A percentile compares a stretch with the other conserved stretches of the same genome.
Evolutionary conservation across 2,888 invertebrate species (phyloP).

Genomic region (Pedicia rivosa): DNA sequence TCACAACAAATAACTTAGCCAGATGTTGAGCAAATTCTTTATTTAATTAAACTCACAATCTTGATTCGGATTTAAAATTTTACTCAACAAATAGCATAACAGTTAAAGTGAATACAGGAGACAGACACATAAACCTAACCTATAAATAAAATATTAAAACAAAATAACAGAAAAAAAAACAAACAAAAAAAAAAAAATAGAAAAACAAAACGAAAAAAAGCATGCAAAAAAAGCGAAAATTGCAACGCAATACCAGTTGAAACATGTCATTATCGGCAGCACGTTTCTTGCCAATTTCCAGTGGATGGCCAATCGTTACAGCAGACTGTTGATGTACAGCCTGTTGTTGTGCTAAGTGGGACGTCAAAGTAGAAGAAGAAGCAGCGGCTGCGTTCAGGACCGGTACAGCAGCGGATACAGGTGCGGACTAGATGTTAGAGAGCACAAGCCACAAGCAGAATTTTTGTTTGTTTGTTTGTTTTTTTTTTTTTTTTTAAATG

Average conservation of each 20-base stretch:
- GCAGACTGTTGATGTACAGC: constrained; percentile 35
- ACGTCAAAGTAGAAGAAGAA: constrained; percentile 26
- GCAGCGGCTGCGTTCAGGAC: constrained; percentile 21
- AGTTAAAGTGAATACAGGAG: too few species aligned
- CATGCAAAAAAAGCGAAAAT: too few species aligned
- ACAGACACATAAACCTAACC: too few species aligned
- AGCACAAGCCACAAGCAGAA: constrained; percentile 4
- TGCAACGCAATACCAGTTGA: constrained; percentile 65
- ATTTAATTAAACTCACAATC: too few species aligned
- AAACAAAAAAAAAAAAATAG: too few species aligned
- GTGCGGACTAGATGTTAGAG: constrained; percentile 20
- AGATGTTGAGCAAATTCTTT: too few species aligned
- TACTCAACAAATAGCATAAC: too few species aligned
- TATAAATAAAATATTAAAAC: too few species aligned
- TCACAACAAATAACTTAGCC: too few species aligned
- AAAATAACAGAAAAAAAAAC: too few species aligned
- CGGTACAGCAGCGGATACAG: constrained; percentile 20
- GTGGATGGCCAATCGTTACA: constrained; percentile 43
- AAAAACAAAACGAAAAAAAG: too few species aligned
- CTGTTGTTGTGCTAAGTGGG: constrained; percentile 35
- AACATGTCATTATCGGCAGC: constrained; percentile 79
- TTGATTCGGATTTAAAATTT: too few species aligned
- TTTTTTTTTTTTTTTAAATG: constrained; percentile 4
- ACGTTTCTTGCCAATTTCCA: constrained; percentile 93
- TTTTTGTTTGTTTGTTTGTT: constrained; percentile 4